Evolutionary conservation across 1,140 invertebrate genomes (phyloP).

Genomic region (Drosophila pandora): DNA sequence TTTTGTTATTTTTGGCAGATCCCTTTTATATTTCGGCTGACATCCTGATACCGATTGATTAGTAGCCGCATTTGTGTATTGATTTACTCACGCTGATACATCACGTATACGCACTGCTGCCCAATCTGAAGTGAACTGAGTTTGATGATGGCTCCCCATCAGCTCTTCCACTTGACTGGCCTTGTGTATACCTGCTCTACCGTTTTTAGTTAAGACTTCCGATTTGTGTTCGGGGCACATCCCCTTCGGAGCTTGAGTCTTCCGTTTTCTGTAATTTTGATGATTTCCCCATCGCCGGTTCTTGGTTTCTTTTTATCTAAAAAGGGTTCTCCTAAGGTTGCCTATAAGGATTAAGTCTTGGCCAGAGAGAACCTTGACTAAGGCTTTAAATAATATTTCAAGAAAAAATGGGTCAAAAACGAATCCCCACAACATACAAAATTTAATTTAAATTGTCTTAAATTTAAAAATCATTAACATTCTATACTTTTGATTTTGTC

Average conservation of each 20-base stretch:
- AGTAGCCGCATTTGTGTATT: slow-evolving; percentile 60
- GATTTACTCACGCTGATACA: slow-evolving; percentile 65
- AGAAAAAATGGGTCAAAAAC: no score
- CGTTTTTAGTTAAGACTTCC: slow-evolving; percentile 72
- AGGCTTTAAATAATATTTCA: background rate
- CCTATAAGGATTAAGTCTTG: background rate
- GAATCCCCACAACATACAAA: no score
- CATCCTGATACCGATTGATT: slow-evolving; percentile 48
- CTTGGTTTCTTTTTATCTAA: background rate
- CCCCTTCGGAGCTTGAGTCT: slow-evolving; percentile 53
- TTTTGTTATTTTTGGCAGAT: slow-evolving; percentile 10
- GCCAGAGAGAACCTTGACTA: no score
- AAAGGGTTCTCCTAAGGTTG: background rate
- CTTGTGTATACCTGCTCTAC: slow-evolving; percentile 48
- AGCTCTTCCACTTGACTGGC: slow-evolving; percentile 56
- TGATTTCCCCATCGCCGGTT: slow-evolving; percentile 48
- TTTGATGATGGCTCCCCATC: slow-evolving; percentile 12
- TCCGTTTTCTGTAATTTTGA: slow-evolving; percentile 64
- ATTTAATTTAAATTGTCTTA: no score
- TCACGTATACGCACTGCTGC: slow-evolving; percentile 57
- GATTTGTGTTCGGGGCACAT: slow-evolving; percentile 49
- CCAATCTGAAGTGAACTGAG: slow-evolving; percentile 12
- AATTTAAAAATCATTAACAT: no score
- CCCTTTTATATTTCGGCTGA: slow-evolving; percentile 15
- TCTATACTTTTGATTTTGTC: no score